These are phyloP conservation scores for Chrysocyon brachyurus DNA, from an alignment of 2,797 vertebrate species.

Conservation along the genomic window DNA sequence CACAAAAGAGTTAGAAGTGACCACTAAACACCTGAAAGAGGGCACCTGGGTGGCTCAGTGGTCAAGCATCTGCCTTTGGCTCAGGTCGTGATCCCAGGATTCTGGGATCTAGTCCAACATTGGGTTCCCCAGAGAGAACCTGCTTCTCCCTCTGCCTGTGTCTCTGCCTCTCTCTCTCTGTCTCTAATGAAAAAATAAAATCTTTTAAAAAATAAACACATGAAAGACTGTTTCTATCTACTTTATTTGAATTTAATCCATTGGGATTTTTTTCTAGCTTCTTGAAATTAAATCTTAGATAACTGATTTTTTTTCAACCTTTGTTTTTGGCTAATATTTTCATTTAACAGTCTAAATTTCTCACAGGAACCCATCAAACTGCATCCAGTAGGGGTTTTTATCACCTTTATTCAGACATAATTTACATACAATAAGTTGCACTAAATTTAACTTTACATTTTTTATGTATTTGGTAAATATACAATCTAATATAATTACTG, in stretches of 20 bases:
- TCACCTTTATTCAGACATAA: not conserved
- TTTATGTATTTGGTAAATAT: not conserved
- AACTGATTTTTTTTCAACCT: not conserved
- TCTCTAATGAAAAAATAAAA: too few species aligned
- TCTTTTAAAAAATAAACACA: not conserved
- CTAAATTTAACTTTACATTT: slow-evolving; percentile 5
- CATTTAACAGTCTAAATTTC: not conserved
- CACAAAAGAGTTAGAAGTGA: not conserved
- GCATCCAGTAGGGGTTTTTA: not conserved
- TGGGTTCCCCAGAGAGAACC: too few species aligned
- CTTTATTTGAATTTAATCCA: not conserved
- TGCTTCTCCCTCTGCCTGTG: too few species aligned
- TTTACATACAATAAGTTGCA: not conserved
- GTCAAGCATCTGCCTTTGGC: too few species aligned
- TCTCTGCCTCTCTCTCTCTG: too few species aligned
- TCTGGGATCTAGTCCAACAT: too few species aligned
- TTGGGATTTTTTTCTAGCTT: not conserved
- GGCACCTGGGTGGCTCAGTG: too few species aligned
- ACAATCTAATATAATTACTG: not conserved
- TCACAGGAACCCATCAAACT: not conserved
- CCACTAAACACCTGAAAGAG: not conserved
- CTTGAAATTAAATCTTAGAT: slow-evolving; percentile 2
- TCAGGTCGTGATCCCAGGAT: too few species aligned
- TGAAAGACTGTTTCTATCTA: not conserved
- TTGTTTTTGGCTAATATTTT: not conserved